A percentile compares a stretch with the other conserved stretches of the same genome.
These are phyloP conservation scores for Tetragonisca angustula DNA, from an alignment of 2,888 invertebrate genomes.

Conservation along the genomic window DNA sequence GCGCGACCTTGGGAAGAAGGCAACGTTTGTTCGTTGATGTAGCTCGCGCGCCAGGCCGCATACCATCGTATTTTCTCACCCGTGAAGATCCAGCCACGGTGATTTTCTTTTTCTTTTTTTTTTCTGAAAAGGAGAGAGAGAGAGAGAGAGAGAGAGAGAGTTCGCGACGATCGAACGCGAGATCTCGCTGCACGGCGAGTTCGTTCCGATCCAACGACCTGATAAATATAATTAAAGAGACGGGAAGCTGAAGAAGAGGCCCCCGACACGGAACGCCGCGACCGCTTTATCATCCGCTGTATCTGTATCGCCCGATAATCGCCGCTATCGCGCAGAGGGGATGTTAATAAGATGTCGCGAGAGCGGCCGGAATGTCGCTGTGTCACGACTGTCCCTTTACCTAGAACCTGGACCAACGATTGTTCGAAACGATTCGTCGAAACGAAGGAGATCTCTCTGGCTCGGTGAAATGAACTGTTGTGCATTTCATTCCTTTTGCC, in stretches of 20 bases:
- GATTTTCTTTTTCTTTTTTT: conserved; percentile 39
- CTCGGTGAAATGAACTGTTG: not conserved
- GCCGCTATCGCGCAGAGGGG: conserved; percentile 59
- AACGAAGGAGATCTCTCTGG: not conserved
- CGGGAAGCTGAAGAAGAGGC: conserved; percentile 55
- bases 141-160: conserved; percentile 2
- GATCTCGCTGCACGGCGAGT: conserved; percentile 43
- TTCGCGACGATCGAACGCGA: conserved; percentile 39
- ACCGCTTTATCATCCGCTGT: conserved; percentile 57
- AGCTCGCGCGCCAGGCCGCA: conserved; percentile 47
- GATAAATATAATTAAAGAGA: conserved; percentile 74
- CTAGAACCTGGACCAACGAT: conserved; percentile 7
- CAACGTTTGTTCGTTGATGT: conserved; percentile 63
- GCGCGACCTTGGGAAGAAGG: conserved; percentile 68
- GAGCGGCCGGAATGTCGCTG: not conserved
- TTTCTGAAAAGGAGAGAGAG: not conserved
- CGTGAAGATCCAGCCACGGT: conserved; percentile 59
- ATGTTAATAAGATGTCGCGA: conserved; percentile 67
- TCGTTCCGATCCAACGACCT: conserved; percentile 68
- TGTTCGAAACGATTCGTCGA: conserved; percentile 13
- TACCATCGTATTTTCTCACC: conserved; percentile 71
- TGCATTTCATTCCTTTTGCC: too few species aligned
- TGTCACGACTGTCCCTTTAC: conserved; percentile 51
- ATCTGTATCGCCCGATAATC: conserved; percentile 63
- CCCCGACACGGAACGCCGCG: conserved; percentile 57